These are phyloP conservation scores for Rafetus swinhoei DNA, from an alignment of 2,113 vertebrate species.

Conservation along the genomic window DNA sequence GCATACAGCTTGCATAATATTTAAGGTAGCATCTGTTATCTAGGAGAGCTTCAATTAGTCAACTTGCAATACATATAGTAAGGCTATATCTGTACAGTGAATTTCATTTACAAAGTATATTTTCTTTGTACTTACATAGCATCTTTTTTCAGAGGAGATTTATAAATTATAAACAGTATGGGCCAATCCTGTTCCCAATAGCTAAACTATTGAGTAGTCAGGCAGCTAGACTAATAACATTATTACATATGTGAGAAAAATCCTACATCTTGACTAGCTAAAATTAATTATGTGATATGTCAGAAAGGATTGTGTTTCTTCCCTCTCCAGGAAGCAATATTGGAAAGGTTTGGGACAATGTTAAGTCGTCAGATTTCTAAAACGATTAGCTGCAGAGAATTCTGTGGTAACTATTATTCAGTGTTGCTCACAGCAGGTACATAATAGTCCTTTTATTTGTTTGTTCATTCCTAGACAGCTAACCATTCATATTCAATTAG, in stretches of 20 bases:
- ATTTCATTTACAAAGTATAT: background rate
- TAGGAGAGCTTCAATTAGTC: background rate
- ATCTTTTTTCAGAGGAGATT: slow-evolving; percentile 33
- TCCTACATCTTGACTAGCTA: background rate
- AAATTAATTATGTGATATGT: background rate
- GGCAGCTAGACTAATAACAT: slow-evolving; percentile 18
- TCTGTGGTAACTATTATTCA: background rate
- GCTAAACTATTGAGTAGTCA: slow-evolving; percentile 19
- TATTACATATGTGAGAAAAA: background rate
- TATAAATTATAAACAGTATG: slow-evolving; percentile 14
- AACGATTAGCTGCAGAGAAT: slow-evolving; percentile 33
- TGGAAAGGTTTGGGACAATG: background rate
- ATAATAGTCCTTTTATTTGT: background rate
- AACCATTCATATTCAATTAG: background rate
- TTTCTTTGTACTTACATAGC: slow-evolving; percentile 13
- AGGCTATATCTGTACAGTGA: too few relatives aligned
- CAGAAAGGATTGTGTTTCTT: slow-evolving; percentile 33
- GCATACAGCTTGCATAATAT: slow-evolving; percentile 41
- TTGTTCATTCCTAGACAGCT: background rate
- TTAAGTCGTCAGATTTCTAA: background rate
- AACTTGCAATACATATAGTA: background rate
- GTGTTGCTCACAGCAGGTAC: background rate
- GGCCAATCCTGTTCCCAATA: slow-evolving; percentile 6
- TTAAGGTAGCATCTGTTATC: background rate
- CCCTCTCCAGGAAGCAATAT: background rate